These are phyloP conservation scores for Cirrhinus mrigala DNA, from an alignment of 2,797 vertebrate species.

Conservation along the genomic window DNA sequence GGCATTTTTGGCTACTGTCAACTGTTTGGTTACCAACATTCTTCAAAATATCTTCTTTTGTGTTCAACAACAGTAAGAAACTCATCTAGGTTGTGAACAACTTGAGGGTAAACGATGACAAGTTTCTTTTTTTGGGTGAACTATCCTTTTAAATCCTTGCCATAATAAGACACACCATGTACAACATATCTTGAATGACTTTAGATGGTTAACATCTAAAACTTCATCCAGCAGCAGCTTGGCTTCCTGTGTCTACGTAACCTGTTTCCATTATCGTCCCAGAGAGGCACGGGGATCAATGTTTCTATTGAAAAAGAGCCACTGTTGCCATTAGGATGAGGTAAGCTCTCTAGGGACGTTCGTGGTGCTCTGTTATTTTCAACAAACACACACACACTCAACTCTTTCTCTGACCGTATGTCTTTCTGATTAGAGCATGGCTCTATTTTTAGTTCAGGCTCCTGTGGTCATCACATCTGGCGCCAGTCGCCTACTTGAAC, in stretches of 20 bases:
- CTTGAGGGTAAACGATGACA: too few relatives aligned
- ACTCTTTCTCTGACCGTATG: constrained; percentile 61
- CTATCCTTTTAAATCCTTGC: not conserved
- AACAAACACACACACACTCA: constrained; percentile 53
- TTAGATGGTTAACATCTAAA: constrained; percentile 11
- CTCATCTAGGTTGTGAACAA: too few relatives aligned
- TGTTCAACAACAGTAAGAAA: too few relatives aligned
- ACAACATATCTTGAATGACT: not conserved
- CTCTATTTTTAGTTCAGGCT: constrained; percentile 83
- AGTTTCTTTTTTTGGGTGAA: too few relatives aligned
- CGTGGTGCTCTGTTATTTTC: constrained; percentile 51
- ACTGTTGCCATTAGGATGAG: constrained; percentile 79
- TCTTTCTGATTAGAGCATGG: constrained; percentile 77
- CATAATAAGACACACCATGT: not conserved
- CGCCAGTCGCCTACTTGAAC: constrained; percentile 74
- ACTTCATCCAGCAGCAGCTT: constrained; percentile 7
- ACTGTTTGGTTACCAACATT: not conserved
- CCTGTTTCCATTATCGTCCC: constrained; percentile 67
- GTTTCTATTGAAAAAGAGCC: constrained; percentile 81
- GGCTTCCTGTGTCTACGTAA: constrained; percentile 49
- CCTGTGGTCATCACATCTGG: constrained; percentile 85
- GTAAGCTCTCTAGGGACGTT: constrained; percentile 75
- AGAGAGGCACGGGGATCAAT: constrained; percentile 73
- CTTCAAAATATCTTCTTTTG: not conserved
- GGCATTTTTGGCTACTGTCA: not conserved